phyloP scores from a whole-genome alignment of 1,140 invertebrate species.

The Leptonema lineaticorne region DNA sequence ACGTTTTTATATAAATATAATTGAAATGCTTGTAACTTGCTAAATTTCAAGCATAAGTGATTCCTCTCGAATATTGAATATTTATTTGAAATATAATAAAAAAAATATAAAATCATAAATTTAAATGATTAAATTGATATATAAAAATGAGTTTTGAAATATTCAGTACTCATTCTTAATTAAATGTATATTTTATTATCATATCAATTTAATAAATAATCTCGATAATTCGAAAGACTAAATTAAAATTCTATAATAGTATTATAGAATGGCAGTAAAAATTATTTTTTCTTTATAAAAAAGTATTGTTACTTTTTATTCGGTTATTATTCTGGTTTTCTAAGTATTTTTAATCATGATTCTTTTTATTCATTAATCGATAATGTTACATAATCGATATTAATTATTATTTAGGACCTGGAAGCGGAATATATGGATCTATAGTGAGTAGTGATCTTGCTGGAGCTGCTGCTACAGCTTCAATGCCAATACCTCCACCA shows the following conservation, averaged over 20 bases:
- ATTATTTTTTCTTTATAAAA: not conserved
- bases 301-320: not conserved
- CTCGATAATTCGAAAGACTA: no score
- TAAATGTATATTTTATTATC: no score
- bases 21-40: slow-evolving; percentile 40
- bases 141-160: no score
- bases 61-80: no score
- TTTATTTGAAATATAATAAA: no score
- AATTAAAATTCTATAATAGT: no score
- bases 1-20: not conserved
- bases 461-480: slow-evolving; percentile 52
- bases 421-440: slow-evolving; percentile 86
- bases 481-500: slow-evolving; percentile 46
- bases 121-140: no score
- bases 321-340: not conserved
- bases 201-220: no score
- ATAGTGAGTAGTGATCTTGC: slow-evolving; percentile 84
- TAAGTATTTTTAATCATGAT: not conserved
- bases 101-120: no score
- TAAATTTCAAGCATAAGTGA: slow-evolving; percentile 43
- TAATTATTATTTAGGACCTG: slow-evolving; percentile 65
- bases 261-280: no score
- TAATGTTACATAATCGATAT: slow-evolving; percentile 2
- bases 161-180: no score
- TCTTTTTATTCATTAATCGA: not conserved